Base-by-base conservation (phyloP, 2,888 invertebrate genomes). In the Erebia ligea region DNA sequence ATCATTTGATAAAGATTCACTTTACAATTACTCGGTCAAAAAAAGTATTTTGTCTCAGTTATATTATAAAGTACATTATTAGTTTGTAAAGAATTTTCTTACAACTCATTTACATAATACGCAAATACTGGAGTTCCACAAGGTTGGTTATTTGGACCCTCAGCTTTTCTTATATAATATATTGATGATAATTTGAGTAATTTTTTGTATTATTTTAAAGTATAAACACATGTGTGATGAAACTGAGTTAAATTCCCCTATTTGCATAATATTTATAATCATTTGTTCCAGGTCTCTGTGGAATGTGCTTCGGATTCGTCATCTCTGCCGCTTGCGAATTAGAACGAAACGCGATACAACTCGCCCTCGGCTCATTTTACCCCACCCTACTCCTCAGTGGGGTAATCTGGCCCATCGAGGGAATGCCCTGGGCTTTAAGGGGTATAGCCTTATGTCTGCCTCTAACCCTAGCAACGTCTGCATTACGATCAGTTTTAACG, bases 301-400 rank as follows among this genome's bases (percentile, higher is more conserved):
- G 99, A 79, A 99, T 99, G 99, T 98, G 98, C 84, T 98, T 98
- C 91, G 99, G 99, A 71, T 98, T 98, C 89, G 96, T 98, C 62
- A 98, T 98, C 80, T 98, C 98, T 0, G 97, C 98, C 0, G 95
- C 98, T 54, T 98, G 98, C 91, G 98, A 98, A 84, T 93, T 98
- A 75, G 98, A 98, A 86, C 95, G 98, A 63, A 98, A 98, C 90
- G 98, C 98, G 56, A 98, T 98, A 84, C 98, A 98, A 83, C 90
- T 98, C 76, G 98, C 98, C 0, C 94, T 99, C 19, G 98, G 98
- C 62, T 98, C 98, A 59, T 98, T 99, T 93, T 99, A 98, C 91
- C 99, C 99, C 21, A 98, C 98, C 19, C 94, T 99, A 21, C 92
- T 99, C 70, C 95, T 98, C 62, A 98, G 98, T 80, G 98, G 98